Conservation (phyloP, 2,888 invertebrate genomes). For the Eledona agricola region DNA sequence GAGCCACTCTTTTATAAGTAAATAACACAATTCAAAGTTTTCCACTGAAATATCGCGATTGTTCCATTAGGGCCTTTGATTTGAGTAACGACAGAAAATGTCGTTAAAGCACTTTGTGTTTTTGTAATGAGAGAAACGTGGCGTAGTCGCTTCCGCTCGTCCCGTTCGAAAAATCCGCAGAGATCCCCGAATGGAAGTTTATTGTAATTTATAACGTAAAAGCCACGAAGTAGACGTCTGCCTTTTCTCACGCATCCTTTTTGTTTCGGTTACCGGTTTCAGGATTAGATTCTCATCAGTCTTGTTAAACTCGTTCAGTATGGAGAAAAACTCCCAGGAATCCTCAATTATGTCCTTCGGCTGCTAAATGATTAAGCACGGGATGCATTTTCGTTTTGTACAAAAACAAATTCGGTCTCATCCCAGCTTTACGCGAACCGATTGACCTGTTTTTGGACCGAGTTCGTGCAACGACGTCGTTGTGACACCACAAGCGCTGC, state of each 20-base stretch:
- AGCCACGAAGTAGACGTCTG: conserved; percentile 12
- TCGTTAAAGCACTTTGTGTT: conserved; percentile 4
- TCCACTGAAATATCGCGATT: conserved; percentile 4
- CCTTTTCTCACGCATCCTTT: conserved; percentile 12
- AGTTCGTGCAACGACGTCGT: conserved; percentile 39
- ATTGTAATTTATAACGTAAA: conserved; percentile 8
- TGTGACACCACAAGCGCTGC: conserved; percentile 44
- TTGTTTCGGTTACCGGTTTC: conserved; percentile 14
- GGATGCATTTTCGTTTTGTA: conserved; percentile 14
- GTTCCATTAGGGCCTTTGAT: conserved; percentile 8
- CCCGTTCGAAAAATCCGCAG: not conserved
- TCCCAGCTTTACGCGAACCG: conserved; percentile 50
- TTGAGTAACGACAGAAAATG: conserved; percentile 3
- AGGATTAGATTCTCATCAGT: conserved; percentile 28
- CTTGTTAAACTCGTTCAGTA: conserved; percentile 24
- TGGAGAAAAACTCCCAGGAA: conserved; percentile 25
- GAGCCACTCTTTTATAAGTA: conserved; percentile 6
- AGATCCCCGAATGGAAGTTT: conserved; percentile 5
- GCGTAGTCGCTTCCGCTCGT: too few relatives aligned
- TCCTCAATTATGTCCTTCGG: conserved; percentile 21
- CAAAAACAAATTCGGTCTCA: conserved; percentile 44
- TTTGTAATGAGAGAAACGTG: not conserved
- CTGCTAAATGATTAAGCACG: not conserved
- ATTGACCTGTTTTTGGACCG: conserved; percentile 50
- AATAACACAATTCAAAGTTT: conserved; percentile 15